Percentiles rank a stretch among this genome's conserved stretches.
Conservation (phyloP, 2,888 invertebrate genomes). For the Athalia rosae region DNA sequence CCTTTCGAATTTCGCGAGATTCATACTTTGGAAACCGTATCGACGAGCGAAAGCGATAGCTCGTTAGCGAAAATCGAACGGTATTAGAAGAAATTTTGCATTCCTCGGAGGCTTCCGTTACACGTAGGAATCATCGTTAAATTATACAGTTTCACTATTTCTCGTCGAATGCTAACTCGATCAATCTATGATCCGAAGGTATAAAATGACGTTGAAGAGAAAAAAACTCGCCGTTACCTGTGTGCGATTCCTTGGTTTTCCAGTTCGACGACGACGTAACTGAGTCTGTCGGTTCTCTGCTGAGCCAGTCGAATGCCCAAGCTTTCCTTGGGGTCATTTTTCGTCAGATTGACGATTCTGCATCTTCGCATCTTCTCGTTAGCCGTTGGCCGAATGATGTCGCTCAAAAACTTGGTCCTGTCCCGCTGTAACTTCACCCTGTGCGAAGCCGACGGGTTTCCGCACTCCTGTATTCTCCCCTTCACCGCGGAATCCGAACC, state of each 20-base stretch:
- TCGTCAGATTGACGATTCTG: slow-evolving; percentile 80
- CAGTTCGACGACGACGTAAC: slow-evolving; percentile 72
- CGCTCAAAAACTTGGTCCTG: slow-evolving; percentile 68
- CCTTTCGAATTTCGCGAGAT: too few relatives aligned
- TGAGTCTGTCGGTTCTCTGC: slow-evolving; percentile 72
- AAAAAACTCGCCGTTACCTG: slow-evolving; percentile 65
- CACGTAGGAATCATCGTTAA: too few relatives aligned
- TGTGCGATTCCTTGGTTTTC: slow-evolving; percentile 75
- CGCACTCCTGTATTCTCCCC: not conserved
- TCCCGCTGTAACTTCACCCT: slow-evolving; percentile 68
- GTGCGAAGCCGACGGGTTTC: slow-evolving; percentile 57
- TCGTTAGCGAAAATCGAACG: too few relatives aligned
- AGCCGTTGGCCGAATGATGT: slow-evolving; percentile 65
- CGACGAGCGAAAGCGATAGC: too few relatives aligned
- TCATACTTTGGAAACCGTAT: too few relatives aligned
- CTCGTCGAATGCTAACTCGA: not conserved
- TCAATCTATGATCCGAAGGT: slow-evolving; percentile 23
- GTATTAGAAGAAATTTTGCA: too few relatives aligned
- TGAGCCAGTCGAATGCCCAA: slow-evolving; percentile 84
- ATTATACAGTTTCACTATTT: too few relatives aligned
- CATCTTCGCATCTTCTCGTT: slow-evolving; percentile 74
- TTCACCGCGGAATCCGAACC: slow-evolving; percentile 47
- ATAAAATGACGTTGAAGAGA: slow-evolving; percentile 2
- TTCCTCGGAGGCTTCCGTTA: too few relatives aligned
- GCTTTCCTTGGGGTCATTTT: slow-evolving; percentile 80